These are phyloP conservation scores for Phlogophora meticulosa DNA, from an alignment of 2,888 invertebrate genomes.

Conservation along the genomic window DNA sequence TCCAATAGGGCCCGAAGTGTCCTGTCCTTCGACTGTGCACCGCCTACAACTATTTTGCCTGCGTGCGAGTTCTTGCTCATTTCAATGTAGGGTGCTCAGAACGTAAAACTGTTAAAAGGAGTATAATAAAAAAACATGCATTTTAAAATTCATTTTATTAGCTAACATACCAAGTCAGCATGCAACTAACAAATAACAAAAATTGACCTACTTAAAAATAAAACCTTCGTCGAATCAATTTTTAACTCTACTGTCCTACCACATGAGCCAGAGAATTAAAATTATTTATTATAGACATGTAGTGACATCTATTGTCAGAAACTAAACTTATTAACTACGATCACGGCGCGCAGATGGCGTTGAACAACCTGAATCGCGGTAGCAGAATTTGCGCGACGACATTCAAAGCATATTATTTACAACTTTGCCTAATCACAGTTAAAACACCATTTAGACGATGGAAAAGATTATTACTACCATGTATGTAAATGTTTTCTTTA, in stretches of 20 bases:
- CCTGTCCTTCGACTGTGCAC: no score
- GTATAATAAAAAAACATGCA: conserved; percentile 27
- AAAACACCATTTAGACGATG: not conserved
- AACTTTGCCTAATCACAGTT: conserved; percentile 18
- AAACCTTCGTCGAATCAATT: conserved; percentile 54
- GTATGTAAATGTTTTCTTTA: conserved; percentile 2
- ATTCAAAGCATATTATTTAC: conserved; percentile 30
- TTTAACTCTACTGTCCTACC: conserved; percentile 48
- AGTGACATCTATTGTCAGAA: conserved; percentile 51
- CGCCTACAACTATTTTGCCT: no score
- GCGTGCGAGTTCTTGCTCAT: no score
- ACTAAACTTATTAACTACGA: conserved; percentile 18
- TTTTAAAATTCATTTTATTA: conserved; percentile 78
- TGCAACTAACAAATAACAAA: conserved; percentile 84
- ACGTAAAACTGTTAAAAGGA: no score
- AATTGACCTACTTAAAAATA: conserved; percentile 79
- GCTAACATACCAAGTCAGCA: conserved; percentile 75
- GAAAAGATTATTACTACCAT: not conserved
- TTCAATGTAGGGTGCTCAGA: no score
- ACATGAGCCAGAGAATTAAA: conserved; percentile 30
- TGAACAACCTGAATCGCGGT: conserved; percentile 7
- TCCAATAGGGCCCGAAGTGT: no score
- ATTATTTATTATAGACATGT: conserved; percentile 25
- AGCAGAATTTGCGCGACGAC: conserved; percentile 10
- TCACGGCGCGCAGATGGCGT: conserved; percentile 44